phyloP scores from a whole-genome alignment of 2,888 invertebrate species.

The Toxonevra muliebris region DNA sequence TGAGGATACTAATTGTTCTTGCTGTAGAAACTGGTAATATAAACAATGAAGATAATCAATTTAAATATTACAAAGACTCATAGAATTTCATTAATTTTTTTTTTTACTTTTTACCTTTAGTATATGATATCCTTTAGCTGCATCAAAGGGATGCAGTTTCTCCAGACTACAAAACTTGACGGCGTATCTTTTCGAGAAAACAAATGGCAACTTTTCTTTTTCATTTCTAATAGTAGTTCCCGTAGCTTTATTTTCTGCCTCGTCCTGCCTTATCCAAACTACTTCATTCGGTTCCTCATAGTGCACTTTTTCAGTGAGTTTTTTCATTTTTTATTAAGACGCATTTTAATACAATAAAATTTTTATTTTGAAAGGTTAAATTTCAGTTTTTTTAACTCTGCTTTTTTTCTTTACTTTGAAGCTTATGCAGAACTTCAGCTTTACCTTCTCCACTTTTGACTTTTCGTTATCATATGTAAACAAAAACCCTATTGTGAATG shows the following conservation, averaged over 20 bases:
- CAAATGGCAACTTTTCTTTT: constrained; percentile 71
- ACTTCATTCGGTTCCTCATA: constrained; percentile 43
- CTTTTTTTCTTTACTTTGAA: too few species aligned
- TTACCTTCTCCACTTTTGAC: too few species aligned
- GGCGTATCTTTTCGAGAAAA: constrained; percentile 82
- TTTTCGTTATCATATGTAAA: too few species aligned
- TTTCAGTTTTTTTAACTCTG: too few species aligned
- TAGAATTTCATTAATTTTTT: too few species aligned
- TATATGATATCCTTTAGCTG: constrained; percentile 85
- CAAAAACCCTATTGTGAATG: too few species aligned
- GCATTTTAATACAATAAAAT: neutral
- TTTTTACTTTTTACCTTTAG: constrained; percentile 68
- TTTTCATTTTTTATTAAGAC: constrained; percentile 42
- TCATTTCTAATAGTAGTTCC: too few species aligned
- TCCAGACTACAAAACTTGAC: constrained; percentile 84
- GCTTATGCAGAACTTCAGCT: too few species aligned
- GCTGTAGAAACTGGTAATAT: constrained; percentile 72
- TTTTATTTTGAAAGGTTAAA: neutral
- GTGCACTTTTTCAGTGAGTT: constrained; percentile 45
- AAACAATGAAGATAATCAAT: constrained; percentile 36
- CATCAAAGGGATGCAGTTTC: constrained; percentile 87
- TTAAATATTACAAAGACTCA: too few species aligned
- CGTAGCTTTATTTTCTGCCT: neutral
- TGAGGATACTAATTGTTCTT: constrained; percentile 71
- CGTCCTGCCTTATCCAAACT: constrained; percentile 45